Percentiles rank a stretch among this genome's conserved stretches.
These are phyloP conservation scores for Epinephelus awoara DNA, from an alignment of 2,797 vertebrate genomes.

Conservation along the genomic window DNA sequence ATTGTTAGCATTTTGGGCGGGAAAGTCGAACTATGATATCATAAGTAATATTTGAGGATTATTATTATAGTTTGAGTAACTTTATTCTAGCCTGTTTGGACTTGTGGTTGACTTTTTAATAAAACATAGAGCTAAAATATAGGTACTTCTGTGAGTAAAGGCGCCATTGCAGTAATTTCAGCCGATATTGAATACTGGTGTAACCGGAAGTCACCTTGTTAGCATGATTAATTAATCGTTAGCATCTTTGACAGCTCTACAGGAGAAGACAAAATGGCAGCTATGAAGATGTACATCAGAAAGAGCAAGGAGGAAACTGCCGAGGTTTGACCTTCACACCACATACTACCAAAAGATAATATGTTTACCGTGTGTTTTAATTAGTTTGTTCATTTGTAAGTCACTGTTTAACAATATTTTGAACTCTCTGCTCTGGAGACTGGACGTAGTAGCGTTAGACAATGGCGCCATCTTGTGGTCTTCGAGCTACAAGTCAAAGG, in stretches of 20 bases:
- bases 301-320: conserved; percentile 64
- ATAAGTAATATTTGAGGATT: background rate
- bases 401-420: background rate
- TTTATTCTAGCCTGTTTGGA: background rate
- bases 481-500: too few relatives aligned
- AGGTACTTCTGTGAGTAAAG: background rate
- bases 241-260: background rate
- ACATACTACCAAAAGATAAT: background rate
- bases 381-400: background rate
- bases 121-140: fast-evolving
- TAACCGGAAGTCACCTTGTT: background rate
- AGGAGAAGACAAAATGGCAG: conserved; percentile 66
- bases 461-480: conserved; percentile 47
- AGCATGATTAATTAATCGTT: conserved; percentile 14
- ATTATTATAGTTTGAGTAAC: background rate
- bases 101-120: background rate
- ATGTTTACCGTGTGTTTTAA: background rate
- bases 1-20: conserved; percentile 29
- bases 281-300: conserved; percentile 55
- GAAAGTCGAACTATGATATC: conserved; percentile 6
- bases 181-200: background rate
- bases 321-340: conserved; percentile 72
- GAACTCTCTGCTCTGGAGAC: too few relatives aligned
- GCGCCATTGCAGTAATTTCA: fast-evolving
- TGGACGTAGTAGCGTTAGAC: background rate